Evolutionary conservation across 53 echinoderm and acorn worm genomes (phyloP), one percentile per base, ranked within the genome.

Genomic region (Actinopyga echinites): DNA sequence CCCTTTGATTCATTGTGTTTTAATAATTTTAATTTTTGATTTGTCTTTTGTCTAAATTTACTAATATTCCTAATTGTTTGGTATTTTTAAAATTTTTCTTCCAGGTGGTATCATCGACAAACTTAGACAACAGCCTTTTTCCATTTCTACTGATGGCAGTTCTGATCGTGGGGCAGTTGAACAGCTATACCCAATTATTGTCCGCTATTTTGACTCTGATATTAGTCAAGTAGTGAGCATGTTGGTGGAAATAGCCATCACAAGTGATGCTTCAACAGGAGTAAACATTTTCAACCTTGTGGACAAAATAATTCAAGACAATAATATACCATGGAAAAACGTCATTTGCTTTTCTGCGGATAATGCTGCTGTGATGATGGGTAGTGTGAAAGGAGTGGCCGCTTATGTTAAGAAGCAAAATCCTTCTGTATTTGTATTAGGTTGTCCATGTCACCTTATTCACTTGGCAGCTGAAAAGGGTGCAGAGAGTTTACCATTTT

Each of bases 341-440:
- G 73, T 25, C 32, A 87, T 87, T 44, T 87, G 87, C 62, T 87
- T 87, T 52, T 69, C 58, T 57, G 74, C 74, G 30, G 88, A 88
- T 83, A 74, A 74, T 64, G 88, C 88, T 43, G 62, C 88, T 64
- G 83, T 88, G 33, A 88, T 88, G 83, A 45, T 88, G 75, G 88
- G 88, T 4, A 45, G 57, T 33, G 32, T 30, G 49, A 74, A 88
- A 73, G 83, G 88, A 49, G 83, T 88, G 19, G 83, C 88, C 56
- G 83, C 88, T 52, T 75, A 60, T 73, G 82, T 87, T 5, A 88
- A 64, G 32, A 74, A 88, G 82, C 49, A 88, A 64, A 77, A 83
- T 75, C 83, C 83, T 60, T 30, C 69, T 43, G 62, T 83, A 19
- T 83, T 83, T 54, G 63, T 88, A 17, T 62, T 88, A 60, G 88